phyloP scores from a whole-genome alignment of 1,140 invertebrate genomes.

The Chironomus tepperi region DNA sequence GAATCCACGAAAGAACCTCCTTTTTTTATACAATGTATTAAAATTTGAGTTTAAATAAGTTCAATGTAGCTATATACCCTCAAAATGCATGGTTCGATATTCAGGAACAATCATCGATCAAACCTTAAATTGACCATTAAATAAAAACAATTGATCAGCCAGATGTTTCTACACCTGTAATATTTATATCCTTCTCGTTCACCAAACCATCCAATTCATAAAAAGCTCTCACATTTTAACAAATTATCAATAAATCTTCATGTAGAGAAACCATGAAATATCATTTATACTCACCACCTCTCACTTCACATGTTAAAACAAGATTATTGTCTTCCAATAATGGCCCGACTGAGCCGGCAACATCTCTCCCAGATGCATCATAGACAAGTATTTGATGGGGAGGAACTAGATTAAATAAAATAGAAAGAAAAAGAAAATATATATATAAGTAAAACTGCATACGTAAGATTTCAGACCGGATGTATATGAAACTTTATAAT shows the following conservation, averaged over 20 bases:
- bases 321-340: constrained; percentile 73
- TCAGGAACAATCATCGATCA: too few relatives aligned
- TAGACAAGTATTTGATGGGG: constrained; percentile 76
- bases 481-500: constrained; percentile 21
- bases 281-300: constrained; percentile 63
- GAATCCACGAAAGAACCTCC: too few relatives aligned
- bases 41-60: too few relatives aligned
- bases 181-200: too few relatives aligned
- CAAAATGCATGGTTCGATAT: too few relatives aligned
- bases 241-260: neutral
- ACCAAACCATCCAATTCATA: too few relatives aligned
- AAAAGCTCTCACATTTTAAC: too few relatives aligned
- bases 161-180: too few relatives aligned
- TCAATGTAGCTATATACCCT: too few relatives aligned
- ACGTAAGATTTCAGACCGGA: constrained; percentile 1
- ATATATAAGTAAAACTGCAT: neutral
- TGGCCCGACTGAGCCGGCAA: constrained; percentile 68
- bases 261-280: neutral
- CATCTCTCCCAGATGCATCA: constrained; percentile 67
- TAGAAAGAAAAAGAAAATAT: constrained; percentile 22
- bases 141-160: too few relatives aligned
- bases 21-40: too few relatives aligned
- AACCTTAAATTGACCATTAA: too few relatives aligned
- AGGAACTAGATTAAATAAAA: constrained; percentile 59
- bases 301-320: constrained; percentile 75